Base-by-base conservation (phyloP, 2,113 vertebrate species). In the Elephas maximus region DNA sequence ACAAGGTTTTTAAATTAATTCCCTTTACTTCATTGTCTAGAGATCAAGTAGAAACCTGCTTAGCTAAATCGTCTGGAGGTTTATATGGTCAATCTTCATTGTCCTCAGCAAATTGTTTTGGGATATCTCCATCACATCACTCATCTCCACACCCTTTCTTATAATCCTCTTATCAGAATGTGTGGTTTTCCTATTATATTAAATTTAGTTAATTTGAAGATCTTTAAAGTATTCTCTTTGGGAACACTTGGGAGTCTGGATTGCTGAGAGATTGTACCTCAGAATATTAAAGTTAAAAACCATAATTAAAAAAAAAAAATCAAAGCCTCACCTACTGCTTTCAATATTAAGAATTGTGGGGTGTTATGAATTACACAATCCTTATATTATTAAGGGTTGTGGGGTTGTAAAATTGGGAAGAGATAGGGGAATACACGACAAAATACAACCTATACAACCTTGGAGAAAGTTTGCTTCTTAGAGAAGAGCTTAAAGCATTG, bases 211-310 rank as follows among this genome's bases (percentile, higher is more conserved):
- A 41, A 78, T 90, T 74, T 77, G 65, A n/a, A 11, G 8, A 80
- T 88, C 63, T 79, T 76, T 92, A 94, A 82, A 88, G 44, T 91
- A 76, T 71, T 88, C 60, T 45, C 8, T 69, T 67, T 51, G 63
- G 92, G 48, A 90, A 80, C 23, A 93, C 6, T 74, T 77, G 8
- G 18, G 37, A 92, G 8, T 57, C 53, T 86, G 30, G 21, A 41
- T 24, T 37, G 23, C 23, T 57, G 30, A 92, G 57, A 63, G 93
- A 89, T 88, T 74, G 91, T 62, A 84, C 10, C 12, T 78, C 17
- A n/a, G 41, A 76, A 83, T 57, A 57, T 30, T 51, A 71, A 80
- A 83, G 26, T 81, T 86, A 71, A 87, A 23, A 90, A 73, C 2
- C 6, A 9, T 44, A 51, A 41, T 10, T 26, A 0, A 51, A 14